These are phyloP conservation scores for Dicerorhinus sumatrensis DNA, from an alignment of 2,113 vertebrate species.

Conservation along the genomic window DNA sequence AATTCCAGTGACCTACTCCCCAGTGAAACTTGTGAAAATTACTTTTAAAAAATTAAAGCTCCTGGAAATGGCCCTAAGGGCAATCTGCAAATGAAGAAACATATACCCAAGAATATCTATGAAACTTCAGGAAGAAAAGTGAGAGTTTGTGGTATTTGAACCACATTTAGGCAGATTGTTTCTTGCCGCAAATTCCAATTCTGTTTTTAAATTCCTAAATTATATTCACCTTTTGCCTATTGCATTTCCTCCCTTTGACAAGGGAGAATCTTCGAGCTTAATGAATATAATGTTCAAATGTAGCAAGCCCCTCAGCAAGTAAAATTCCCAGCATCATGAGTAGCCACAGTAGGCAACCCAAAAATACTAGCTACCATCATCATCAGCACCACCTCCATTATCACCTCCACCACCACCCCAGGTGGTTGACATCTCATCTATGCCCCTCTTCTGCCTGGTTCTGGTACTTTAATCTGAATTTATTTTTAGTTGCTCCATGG, in stretches of 20 bases:
- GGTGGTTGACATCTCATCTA: not conserved
- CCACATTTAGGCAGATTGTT: not conserved
- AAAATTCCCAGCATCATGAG: not conserved
- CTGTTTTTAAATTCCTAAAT: not conserved
- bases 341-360: not conserved
- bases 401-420: not conserved
- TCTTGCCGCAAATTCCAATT: not conserved
- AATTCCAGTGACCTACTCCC: not conserved
- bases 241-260: not conserved
- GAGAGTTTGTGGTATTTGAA: not conserved
- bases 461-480: not conserved
- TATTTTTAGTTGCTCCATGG: not conserved
- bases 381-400: rapidly evolving
- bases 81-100: not conserved
- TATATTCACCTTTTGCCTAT: not conserved
- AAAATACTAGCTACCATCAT: not conserved
- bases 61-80: not conserved
- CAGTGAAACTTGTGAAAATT: not conserved
- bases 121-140: not conserved
- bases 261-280: not conserved
- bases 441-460: not conserved
- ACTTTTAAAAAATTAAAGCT: not conserved
- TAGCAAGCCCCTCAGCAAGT: not conserved
- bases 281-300: not conserved
- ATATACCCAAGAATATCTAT: not conserved